phyloP scores from a whole-genome alignment of 2,888 invertebrate species.

The Cryptus armator region DNA sequence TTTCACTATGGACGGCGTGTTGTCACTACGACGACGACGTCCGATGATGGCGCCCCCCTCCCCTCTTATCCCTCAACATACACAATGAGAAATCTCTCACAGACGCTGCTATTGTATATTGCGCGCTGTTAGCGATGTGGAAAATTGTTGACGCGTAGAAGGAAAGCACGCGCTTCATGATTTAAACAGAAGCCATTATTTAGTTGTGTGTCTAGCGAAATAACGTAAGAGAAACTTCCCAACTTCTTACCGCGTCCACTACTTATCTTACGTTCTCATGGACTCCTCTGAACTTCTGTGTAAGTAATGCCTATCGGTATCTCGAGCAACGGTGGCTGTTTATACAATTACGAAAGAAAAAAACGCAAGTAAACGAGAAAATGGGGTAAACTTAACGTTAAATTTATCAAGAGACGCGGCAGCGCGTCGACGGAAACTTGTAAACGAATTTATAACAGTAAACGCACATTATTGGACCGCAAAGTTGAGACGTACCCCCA shows the following conservation, averaged over 20 bases:
- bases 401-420: no score
- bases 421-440: no score
- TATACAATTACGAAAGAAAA: not conserved
- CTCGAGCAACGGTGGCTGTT: slow-evolving; percentile 4
- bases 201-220: slow-evolving; percentile 48
- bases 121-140: slow-evolving; percentile 16
- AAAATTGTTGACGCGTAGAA: slow-evolving; percentile 47
- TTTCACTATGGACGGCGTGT: slow-evolving; percentile 45
- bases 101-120: not conserved
- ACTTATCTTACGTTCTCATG: slow-evolving; percentile 4
- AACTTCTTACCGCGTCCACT: slow-evolving; percentile 1
- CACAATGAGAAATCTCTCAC: slow-evolving; percentile 36
- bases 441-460: no score
- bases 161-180: slow-evolving; percentile 56
- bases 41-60: slow-evolving; percentile 14
- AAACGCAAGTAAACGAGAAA: not conserved
- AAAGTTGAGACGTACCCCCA: no score
- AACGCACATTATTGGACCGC: no score
- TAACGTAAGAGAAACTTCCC: slow-evolving; percentile 30
- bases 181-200: slow-evolving; percentile 70
- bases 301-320: slow-evolving; percentile 27
- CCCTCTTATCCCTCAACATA: not conserved
- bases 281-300: slow-evolving; percentile 23
- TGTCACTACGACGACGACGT: slow-evolving; percentile 30
- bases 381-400: not conserved